Evolutionary conservation across 37 sponge, comb jelly and placozoan genomes (phyloP).

Genomic region (Hexactinellida sp.): DNA sequence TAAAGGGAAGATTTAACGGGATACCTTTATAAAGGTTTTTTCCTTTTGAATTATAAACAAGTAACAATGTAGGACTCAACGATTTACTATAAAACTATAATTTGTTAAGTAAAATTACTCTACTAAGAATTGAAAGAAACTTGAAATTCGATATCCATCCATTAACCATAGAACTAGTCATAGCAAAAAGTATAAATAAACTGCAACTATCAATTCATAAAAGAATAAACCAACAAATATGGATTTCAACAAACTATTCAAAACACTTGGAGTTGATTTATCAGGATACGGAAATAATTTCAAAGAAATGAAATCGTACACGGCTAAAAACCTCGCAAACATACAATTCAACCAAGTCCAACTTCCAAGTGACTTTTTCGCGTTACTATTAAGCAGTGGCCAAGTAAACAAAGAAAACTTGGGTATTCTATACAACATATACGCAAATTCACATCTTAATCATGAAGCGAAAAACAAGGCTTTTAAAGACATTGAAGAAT

Average conservation of each 20-base stretch:
- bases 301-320: not conserved
- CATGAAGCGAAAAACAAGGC: not conserved
- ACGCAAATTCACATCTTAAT: not conserved
- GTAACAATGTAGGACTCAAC: too few relatives aligned
- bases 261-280: not conserved
- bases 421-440: not conserved
- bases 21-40: too few relatives aligned
- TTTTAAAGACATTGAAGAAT: not conserved
- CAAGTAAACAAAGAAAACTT: not conserved
- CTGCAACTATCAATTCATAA: too few relatives aligned
- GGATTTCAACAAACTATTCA: not conserved
- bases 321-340: not conserved
- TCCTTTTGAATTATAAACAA: too few relatives aligned
- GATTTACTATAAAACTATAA: too few relatives aligned
- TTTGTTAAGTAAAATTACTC: too few relatives aligned
- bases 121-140: too few relatives aligned
- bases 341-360: not conserved
- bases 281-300: not conserved
- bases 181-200: too few relatives aligned
- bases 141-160: too few relatives aligned
- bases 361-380: not conserved
- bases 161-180: too few relatives aligned
- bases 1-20: too few relatives aligned
- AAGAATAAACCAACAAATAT: too few relatives aligned
- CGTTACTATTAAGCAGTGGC: not conserved